phyloP scores from a whole-genome alignment of 2,888 invertebrate genomes.

The Acronicta leporina region DNA sequence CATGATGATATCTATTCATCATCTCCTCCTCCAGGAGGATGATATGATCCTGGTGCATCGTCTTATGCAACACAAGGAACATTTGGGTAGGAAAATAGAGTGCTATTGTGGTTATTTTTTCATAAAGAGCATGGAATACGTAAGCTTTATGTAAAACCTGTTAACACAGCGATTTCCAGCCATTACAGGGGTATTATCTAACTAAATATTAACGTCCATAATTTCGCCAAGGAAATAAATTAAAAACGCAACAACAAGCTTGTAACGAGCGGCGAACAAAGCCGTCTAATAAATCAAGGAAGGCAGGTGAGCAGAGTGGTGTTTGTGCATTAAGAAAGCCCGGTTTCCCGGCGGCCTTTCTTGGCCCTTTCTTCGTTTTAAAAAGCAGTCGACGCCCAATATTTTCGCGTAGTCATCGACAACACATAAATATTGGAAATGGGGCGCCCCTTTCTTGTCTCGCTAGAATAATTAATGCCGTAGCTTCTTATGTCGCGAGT shows the following conservation, averaged over 20 bases:
- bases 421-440: conserved; percentile 90
- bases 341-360: conserved; percentile 85
- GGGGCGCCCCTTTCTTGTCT: conserved; percentile 88
- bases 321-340: conserved; percentile 89
- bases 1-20: too few species aligned
- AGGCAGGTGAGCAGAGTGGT: conserved; percentile 86
- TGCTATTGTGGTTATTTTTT: background rate
- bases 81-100: too few species aligned
- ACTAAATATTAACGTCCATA: conserved; percentile 85
- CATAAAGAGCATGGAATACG: conserved; percentile 9
- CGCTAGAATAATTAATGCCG: conserved; percentile 87
- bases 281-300: conserved; percentile 87
- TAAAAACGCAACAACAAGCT: conserved; percentile 89
- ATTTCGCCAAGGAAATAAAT: conserved; percentile 86
- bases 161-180: conserved; percentile 62
- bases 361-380: conserved; percentile 88
- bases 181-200: conserved; percentile 73
- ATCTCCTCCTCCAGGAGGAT: too few species aligned
- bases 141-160: conserved; percentile 59
- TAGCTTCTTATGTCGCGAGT: conserved; percentile 83
- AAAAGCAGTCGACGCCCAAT: conserved; percentile 88
- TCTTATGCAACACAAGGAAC: too few species aligned
- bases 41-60: too few species aligned
- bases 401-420: conserved; percentile 89
- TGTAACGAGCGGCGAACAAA: conserved; percentile 87